Conservation (phyloP, 2,113 vertebrate genomes). For the Nothoprocta perdicaria region DNA sequence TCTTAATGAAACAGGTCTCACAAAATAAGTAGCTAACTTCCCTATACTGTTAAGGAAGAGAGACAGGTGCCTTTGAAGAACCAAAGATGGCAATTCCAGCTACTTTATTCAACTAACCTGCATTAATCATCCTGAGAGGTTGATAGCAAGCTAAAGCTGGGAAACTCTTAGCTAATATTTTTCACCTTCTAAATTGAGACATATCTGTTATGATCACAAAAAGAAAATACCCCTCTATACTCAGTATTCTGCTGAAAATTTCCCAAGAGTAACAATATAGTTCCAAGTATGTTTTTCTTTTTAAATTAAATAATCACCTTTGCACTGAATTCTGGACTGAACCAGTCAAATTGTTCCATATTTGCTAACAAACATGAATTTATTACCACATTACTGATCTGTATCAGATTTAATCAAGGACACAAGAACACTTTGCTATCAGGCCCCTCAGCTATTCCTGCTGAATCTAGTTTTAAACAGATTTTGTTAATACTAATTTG, state of each 20-base stretch:
- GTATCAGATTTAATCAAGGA: conserved; percentile 56
- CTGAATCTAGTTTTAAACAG: conserved; percentile 33
- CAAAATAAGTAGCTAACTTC: not conserved
- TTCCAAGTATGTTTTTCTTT: not conserved
- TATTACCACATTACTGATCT: not conserved
- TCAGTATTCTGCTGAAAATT: not conserved
- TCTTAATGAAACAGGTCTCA: not conserved
- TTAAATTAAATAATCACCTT: conserved; percentile 14
- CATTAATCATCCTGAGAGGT: not conserved
- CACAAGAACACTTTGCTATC: conserved; percentile 33
- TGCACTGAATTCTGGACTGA: not conserved
- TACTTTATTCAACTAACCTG: rapidly evolving
- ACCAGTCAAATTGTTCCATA: conserved; percentile 3
- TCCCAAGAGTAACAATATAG: not conserved
- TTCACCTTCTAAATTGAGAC: not conserved
- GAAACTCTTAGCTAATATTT: not conserved
- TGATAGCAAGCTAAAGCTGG: not conserved
- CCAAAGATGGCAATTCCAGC: not conserved
- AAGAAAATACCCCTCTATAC: not conserved
- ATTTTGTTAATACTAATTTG: conserved; percentile 37
- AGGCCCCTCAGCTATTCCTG: not conserved
- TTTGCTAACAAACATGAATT: conserved; percentile 35
- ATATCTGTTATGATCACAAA: not conserved
- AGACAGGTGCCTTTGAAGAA: not conserved
- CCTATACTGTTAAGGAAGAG: not conserved